Percentiles rank a stretch among this genome's conserved stretches.
Conservation (phyloP, 2,113 vertebrate genomes). For the Ellobius talpinus region DNA sequence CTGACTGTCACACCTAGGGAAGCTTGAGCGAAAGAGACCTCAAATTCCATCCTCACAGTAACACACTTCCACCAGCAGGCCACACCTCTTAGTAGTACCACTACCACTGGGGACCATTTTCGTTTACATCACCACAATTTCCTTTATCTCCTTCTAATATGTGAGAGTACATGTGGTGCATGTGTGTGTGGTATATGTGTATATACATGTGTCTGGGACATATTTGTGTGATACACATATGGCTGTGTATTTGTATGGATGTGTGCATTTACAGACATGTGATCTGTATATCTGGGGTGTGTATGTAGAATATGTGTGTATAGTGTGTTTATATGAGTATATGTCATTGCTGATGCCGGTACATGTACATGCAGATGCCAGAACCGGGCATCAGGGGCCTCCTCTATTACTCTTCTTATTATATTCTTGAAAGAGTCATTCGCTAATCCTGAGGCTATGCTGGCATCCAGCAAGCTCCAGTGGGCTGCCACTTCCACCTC, state of each 20-base stretch:
- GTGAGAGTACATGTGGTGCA: background rate
- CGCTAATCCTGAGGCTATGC: background rate
- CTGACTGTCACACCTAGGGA: background rate
- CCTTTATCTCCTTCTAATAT: background rate
- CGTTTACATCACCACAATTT: background rate
- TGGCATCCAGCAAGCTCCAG: background rate
- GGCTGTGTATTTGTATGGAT: background rate
- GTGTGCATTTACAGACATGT: background rate
- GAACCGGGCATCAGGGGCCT: background rate
- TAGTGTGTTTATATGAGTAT: background rate
- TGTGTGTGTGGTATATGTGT: background rate
- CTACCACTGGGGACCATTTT: background rate
- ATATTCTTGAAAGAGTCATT: background rate
- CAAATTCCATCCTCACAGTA: background rate
- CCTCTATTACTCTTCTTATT: background rate
- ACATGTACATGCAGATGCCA: background rate
- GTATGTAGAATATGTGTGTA: background rate
- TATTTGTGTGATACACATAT: background rate
- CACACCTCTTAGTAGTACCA: background rate
- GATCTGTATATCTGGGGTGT: background rate
- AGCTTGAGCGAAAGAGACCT: background rate
- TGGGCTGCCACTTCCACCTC: fast-evolving
- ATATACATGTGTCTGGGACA: background rate
- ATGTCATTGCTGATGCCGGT: background rate
- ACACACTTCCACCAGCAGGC: background rate